Conservation (phyloP, 2,797 vertebrate genomes). For the Fratercula arctica region DNA sequence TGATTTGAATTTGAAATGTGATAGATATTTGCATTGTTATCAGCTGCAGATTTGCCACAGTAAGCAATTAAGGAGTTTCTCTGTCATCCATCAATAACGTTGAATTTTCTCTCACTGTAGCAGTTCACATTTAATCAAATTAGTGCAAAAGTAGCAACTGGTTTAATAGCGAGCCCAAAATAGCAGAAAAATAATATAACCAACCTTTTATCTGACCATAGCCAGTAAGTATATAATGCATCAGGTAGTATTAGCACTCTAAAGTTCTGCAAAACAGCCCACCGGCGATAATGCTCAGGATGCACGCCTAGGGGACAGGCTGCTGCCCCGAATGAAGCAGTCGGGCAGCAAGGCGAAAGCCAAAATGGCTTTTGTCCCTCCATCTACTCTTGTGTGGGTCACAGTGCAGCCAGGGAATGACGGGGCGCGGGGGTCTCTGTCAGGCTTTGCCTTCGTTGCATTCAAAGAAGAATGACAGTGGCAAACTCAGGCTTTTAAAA, state of each 20-base stretch:
- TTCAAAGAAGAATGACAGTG: neutral
- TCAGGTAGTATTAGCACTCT: neutral
- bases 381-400: accelerated
- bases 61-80: neutral
- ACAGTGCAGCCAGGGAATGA: neutral
- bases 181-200: neutral
- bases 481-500: neutral
- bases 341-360: neutral
- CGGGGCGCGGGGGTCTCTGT: neutral
- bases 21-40: neutral
- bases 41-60: neutral
- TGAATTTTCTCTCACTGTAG: neutral
- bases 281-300: neutral
- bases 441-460: neutral
- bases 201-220: neutral
- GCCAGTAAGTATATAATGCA: neutral
- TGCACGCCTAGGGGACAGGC: neutral
- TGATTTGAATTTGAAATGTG: neutral
- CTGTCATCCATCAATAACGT: neutral
- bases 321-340: neutral
- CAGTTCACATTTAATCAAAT: neutral
- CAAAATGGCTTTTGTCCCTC: neutral
- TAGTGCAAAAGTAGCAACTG: neutral
- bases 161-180: neutral
- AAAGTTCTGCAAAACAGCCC: neutral